A percentile compares a stretch with the other conserved stretches of the same genome.
Conservation (phyloP, 2,888 invertebrate genomes). For the Rhyacophila evoluta region DNA sequence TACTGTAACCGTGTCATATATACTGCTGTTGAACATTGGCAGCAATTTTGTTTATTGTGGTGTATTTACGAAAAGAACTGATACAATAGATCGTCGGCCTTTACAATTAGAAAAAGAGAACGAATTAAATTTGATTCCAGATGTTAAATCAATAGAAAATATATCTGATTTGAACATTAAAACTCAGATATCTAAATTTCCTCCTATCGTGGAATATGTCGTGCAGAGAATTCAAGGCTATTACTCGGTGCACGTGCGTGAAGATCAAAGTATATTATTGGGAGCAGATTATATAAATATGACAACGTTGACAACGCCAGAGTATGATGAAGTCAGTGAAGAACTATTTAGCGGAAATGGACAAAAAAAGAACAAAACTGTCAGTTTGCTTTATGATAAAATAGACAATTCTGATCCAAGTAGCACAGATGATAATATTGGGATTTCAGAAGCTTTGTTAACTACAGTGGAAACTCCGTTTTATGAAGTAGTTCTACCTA, state of each 20-base stretch:
- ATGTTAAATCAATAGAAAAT: conserved; percentile 33
- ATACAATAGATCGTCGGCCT: not conserved
- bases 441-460: not conserved
- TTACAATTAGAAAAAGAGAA: too few relatives aligned
- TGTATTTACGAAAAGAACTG: not conserved
- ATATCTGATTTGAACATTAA: not conserved
- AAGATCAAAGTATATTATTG: conserved; percentile 62
- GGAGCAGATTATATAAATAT: not conserved
- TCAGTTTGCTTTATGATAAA: not conserved
- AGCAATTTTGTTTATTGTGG: not conserved
- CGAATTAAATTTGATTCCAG: not conserved
- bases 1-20: not conserved
- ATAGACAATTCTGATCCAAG: not conserved
- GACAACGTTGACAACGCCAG: not conserved
- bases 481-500: not conserved
- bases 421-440: not conserved
- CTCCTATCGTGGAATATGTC: conserved; percentile 76
- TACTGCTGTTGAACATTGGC: not conserved
- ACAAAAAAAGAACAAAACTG: not conserved
- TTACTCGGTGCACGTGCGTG: conserved; percentile 76
- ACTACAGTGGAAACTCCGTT: not conserved
- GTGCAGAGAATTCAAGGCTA: conserved; percentile 78
- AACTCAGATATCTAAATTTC: conserved; percentile 69
- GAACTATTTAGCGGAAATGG: not conserved
- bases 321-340: not conserved